Evolutionary conservation across 2,888 invertebrate genomes (phyloP).

Genomic region (Xylocampa areola): DNA sequence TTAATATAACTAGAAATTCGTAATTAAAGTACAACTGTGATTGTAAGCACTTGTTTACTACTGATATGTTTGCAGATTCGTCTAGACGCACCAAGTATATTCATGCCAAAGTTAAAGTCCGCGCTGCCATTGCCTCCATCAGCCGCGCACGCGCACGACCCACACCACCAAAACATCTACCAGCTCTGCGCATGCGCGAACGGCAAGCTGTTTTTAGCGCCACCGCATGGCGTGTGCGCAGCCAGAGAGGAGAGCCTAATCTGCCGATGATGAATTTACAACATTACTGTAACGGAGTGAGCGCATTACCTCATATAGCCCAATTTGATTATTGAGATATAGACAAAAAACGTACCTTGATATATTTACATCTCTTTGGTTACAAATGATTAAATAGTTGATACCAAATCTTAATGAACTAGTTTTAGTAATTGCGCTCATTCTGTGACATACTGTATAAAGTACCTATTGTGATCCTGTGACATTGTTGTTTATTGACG

Average conservation of each 20-base stretch:
- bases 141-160: conserved; percentile 85
- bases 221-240: conserved; percentile 94
- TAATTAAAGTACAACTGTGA: background rate
- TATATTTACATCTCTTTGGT: too few relatives aligned
- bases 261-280: conserved; percentile 85
- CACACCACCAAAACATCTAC: conserved; percentile 92
- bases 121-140: conserved; percentile 89
- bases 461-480: conserved; percentile 52
- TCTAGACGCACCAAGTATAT: conserved; percentile 91
- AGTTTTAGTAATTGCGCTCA: too few relatives aligned
- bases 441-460: too few relatives aligned
- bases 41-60: background rate
- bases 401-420: too few relatives aligned
- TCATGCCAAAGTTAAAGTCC: conserved; percentile 91
- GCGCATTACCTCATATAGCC: too few relatives aligned
- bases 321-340: too few relatives aligned
- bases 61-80: conserved; percentile 87
- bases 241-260: conserved; percentile 89
- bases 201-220: conserved; percentile 96
- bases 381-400: too few relatives aligned
- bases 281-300: too few relatives aligned
- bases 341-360: too few relatives aligned
- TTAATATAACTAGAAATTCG: background rate
- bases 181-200: conserved; percentile 97
- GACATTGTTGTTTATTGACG: conserved; percentile 54